Percentiles rank a stretch among this genome's conserved stretches.
phyloP scores from a whole-genome alignment of 2,888 invertebrate species.

The Eilema caniola region DNA sequence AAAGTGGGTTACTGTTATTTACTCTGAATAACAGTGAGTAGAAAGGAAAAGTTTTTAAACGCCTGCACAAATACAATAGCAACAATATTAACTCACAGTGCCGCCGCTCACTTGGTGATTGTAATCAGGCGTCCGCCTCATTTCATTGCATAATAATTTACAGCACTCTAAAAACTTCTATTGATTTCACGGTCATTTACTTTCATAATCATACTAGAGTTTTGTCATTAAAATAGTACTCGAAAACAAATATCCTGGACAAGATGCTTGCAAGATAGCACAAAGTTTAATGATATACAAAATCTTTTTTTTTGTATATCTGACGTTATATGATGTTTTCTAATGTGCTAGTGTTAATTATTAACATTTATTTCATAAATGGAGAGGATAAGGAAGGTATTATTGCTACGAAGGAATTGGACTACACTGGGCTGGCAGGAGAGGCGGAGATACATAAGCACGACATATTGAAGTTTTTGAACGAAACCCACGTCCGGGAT shows the following conservation, averaged over 20 bases:
- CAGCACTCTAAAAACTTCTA: conserved; percentile 56
- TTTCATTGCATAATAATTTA: conserved; percentile 53
- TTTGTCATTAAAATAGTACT: conserved; percentile 14
- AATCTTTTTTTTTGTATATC: conserved; percentile 6
- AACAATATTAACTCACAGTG: conserved; percentile 48
- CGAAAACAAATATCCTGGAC: conserved; percentile 6
- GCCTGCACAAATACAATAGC: conserved; percentile 65
- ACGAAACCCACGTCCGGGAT: conserved; percentile 62
- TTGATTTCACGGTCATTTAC: conserved; percentile 69
- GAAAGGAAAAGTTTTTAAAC: conserved; percentile 54
- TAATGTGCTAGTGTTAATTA: conserved; percentile 33
- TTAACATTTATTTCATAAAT: conserved; percentile 21
- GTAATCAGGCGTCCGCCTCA: conserved; percentile 54
- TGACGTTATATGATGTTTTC: conserved; percentile 29
- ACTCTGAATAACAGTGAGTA: conserved; percentile 33
- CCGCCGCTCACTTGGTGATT: conserved; percentile 43
- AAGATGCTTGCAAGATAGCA: conserved; percentile 29
- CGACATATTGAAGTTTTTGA: conserved; percentile 71
- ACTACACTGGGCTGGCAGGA: conserved; percentile 69
- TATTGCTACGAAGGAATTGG: conserved; percentile 60
- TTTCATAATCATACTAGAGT: conserved; percentile 42
- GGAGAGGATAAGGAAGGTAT: conserved; percentile 46
- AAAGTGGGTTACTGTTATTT: conserved; percentile 36
- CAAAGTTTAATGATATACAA: conserved; percentile 26
- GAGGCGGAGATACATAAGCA: conserved; percentile 73